Conservation (phyloP, 2,113 vertebrate species). For the Eonycteris spelaea region DNA sequence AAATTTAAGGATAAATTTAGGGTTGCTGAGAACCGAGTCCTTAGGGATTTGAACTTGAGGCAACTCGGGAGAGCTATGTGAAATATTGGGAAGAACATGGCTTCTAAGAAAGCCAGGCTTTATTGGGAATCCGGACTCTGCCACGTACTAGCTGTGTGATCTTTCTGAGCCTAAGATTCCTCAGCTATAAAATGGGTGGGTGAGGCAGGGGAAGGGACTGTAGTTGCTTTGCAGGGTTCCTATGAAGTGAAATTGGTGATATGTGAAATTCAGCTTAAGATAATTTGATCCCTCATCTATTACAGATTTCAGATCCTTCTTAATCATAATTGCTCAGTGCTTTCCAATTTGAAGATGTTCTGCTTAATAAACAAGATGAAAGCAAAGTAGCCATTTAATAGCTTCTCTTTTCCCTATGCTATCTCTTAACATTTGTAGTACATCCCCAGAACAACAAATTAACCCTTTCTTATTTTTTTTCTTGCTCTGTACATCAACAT, state of each 20-base stretch:
- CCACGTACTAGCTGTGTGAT: not conserved
- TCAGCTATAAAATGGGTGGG: not conserved
- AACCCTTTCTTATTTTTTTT: not conserved
- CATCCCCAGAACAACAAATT: not conserved
- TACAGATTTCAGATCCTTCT: not conserved
- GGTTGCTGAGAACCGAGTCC: not conserved
- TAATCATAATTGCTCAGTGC: not conserved
- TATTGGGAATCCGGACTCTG: not conserved
- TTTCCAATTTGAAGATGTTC: not conserved
- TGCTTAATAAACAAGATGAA: not conserved
- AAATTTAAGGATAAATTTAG: not conserved
- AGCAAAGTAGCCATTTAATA: not conserved
- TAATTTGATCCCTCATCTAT: not conserved
- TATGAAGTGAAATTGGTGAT: not conserved
- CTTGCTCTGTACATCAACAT: not conserved
- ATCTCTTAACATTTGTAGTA: not conserved
- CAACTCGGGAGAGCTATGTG: not conserved
- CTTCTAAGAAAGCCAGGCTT: not conserved
- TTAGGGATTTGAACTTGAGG: not conserved
- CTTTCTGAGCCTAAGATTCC: not conserved
- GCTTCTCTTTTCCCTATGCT: not conserved
- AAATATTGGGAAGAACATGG: not conserved
- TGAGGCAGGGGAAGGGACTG: too few species aligned
- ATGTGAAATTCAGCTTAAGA: not conserved
- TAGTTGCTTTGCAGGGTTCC: not conserved